Base-by-base conservation (phyloP, 1,140 invertebrate species). In the Ips nitidus region DNA sequence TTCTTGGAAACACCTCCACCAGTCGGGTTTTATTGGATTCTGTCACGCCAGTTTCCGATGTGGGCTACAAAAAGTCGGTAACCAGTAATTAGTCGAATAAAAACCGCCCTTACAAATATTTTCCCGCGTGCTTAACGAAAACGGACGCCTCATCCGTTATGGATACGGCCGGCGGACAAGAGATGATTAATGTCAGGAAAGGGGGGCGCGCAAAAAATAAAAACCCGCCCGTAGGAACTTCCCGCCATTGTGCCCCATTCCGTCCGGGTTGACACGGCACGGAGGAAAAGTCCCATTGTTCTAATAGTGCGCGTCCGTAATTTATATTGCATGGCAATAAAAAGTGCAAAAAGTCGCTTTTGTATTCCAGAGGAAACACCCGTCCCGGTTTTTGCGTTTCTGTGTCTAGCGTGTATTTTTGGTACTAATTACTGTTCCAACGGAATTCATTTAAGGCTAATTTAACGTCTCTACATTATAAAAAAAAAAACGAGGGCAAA, bases 241-340 rank as follows among this genome's bases (percentile, higher is more conserved):
- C 55, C 50, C 61, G 1, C 71, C 62, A 72, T 72, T 72, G 71
- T 72, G 53, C 52, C 45, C 39, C n/a, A 50, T 64, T 58, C 43
- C 47, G 58, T 36, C 41, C 71, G 62, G 22, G 22, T 37, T 63
- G 66, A 59, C 58, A 52, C 62, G 45, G 66, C 53, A 55, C 57
- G 66, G 22, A 64, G 71, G 61, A 71, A 58, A 63, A 59, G 56
- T 7, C 36, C 50, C 58, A 69, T 72, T 72, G 71, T 72, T 72
- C 69, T 72, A 72, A 66, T 64, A 61, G 62, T 60, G 56, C 60
- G 47, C 58, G 45, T 50, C 42, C 53, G 42, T 61, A 66, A 69
- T 72, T 72, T 72, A 72, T 69, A 55, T 69, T 40, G 57, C 61
- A 69, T 60, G 36, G 45, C 39, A 69, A 69, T 69, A 72, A 72